Evolutionary conservation across 2,113 vertebrate species (phyloP).

Genomic region (Dipodomys spectabilis): DNA sequence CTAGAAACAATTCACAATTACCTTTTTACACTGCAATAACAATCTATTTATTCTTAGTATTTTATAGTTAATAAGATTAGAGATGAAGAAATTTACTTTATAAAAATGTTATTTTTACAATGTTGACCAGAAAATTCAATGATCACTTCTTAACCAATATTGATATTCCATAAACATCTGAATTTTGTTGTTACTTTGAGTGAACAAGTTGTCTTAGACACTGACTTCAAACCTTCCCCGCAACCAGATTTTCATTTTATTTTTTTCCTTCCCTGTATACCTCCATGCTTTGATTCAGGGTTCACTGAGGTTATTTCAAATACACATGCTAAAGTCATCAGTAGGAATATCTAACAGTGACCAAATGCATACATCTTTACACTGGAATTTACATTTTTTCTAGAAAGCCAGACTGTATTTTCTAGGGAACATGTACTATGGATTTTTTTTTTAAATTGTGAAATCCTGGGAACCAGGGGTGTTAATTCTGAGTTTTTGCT

Average conservation of each 20-base stretch:
- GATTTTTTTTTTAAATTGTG: conserved; percentile 18
- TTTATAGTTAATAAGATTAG: neutral
- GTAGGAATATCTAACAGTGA: neutral
- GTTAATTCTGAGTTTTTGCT: conserved; percentile 58
- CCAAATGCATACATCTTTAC: neutral
- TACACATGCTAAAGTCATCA: neutral
- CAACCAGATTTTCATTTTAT: neutral
- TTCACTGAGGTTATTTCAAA: conserved; percentile 4
- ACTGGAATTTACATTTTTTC: neutral
- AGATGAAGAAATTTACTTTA: neutral
- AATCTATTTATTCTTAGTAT: neutral
- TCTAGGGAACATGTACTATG: neutral
- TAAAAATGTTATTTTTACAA: conserved; percentile 11
- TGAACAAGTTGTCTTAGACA: neutral
- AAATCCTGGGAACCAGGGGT: neutral
- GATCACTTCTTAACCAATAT: neutral
- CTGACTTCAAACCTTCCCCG: neutral
- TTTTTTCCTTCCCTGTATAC: neutral
- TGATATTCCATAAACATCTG: neutral
- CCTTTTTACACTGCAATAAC: neutral
- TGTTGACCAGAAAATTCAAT: conserved; percentile 4
- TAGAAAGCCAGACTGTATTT: conserved; percentile 48
- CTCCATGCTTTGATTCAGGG: neutral
- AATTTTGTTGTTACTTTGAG: neutral
- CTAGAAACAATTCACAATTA: conserved; percentile 47